These are phyloP conservation scores for Brassicogethes aeneus DNA, from an alignment of 2,888 invertebrate species.

Conservation along the genomic window DNA sequence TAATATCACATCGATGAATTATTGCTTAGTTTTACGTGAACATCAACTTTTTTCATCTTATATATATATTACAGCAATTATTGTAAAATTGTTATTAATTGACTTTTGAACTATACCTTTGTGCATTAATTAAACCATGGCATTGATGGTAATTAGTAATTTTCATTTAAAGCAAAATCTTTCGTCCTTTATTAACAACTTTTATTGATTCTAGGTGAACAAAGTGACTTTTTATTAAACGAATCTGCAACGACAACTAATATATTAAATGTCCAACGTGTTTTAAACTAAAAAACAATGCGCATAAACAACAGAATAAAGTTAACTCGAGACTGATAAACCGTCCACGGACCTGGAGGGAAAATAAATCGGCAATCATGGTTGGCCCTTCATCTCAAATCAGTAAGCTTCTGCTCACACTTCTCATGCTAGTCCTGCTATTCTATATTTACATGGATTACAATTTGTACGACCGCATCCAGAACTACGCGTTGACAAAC, in stretches of 20 bases:
- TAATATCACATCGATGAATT: too few relatives aligned
- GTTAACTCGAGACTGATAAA: conserved; percentile 17
- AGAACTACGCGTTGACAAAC: conserved; percentile 52
- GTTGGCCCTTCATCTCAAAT: conserved; percentile 66
- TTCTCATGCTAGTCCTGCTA: conserved; percentile 48
- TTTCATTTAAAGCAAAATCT: too few relatives aligned
- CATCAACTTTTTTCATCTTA: too few relatives aligned
- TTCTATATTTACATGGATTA: conserved; percentile 69
- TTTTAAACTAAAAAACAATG: too few relatives aligned
- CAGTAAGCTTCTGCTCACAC: conserved; percentile 55
- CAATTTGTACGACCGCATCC: conserved; percentile 60
- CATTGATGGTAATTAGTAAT: too few relatives aligned
- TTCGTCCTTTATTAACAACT: too few relatives aligned
- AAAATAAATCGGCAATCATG: conserved; percentile 40
- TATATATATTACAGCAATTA: too few relatives aligned
- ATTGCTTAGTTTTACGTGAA: too few relatives aligned
- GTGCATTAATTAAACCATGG: too few relatives aligned
- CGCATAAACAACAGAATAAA: conserved; percentile 1
- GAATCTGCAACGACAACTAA: not conserved
- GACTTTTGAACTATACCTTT: too few relatives aligned
- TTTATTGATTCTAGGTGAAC: conserved; percentile 1
- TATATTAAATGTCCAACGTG: not conserved
- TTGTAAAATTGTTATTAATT: too few relatives aligned
- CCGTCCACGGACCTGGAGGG: conserved; percentile 16
- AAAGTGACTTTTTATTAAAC: not conserved